Conservation (phyloP, 2,888 invertebrate species). For the Synergus japonicus region DNA sequence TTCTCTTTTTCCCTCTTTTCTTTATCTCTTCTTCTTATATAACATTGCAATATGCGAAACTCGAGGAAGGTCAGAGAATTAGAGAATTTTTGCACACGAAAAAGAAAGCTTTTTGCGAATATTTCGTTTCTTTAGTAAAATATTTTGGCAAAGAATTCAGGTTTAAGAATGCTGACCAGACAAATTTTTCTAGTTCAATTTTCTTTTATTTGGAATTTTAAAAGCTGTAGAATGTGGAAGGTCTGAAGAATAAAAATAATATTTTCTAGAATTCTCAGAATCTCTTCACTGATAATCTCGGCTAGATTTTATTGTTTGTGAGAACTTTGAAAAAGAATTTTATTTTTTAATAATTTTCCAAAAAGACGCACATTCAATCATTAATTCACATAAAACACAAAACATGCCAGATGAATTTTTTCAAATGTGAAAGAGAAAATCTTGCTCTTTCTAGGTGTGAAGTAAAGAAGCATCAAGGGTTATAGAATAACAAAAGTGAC, state of each 20-base stretch:
- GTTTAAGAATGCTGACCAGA: not conserved
- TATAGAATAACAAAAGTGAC: constrained; percentile 46
- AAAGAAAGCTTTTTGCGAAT: constrained; percentile 8
- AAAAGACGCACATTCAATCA: not conserved
- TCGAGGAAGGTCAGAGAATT: constrained; percentile 3
- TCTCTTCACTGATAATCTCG: too few species aligned
- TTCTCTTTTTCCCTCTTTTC: not conserved
- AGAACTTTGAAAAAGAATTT: too few species aligned
- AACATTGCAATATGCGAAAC: constrained; percentile 23
- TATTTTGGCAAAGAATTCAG: not conserved
- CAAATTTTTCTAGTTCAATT: not conserved
- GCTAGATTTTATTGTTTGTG: too few species aligned
- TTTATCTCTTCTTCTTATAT: constrained; percentile 14
- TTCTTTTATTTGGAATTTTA: not conserved
- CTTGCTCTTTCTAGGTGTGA: not conserved
- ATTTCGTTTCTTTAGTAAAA: not conserved
- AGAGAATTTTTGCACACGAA: constrained; percentile 4
- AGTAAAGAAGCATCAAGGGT: not conserved
- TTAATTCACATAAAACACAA: not conserved
- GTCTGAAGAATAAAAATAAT: too few species aligned
- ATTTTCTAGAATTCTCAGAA: too few species aligned
- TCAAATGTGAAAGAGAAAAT: not conserved
- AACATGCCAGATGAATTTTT: not conserved
- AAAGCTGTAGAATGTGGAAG: too few species aligned
- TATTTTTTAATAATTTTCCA: not conserved